phyloP scores from a whole-genome alignment of 2,888 invertebrate genomes.

The Orthosia cruda region DNA sequence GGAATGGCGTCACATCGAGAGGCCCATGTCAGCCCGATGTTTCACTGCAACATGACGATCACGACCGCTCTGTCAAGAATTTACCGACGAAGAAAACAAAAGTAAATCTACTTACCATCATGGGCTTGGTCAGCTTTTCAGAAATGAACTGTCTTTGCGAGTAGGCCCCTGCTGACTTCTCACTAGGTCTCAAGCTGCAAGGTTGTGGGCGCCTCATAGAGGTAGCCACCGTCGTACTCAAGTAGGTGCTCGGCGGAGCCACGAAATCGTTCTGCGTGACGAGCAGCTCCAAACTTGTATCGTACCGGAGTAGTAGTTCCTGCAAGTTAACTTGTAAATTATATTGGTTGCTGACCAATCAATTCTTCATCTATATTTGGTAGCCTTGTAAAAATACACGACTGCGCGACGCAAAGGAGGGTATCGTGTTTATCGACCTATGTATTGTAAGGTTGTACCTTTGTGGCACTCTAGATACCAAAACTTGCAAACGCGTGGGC shows the following conservation, averaged over 20 bases:
- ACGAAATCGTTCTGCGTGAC: conserved; percentile 53
- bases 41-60: too few relatives aligned
- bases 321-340: conserved; percentile 44
- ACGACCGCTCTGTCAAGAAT: too few relatives aligned
- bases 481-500: too few relatives aligned
- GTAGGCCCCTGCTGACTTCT: conserved; percentile 74
- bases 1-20: too few relatives aligned
- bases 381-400: too few relatives aligned
- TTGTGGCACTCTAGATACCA: too few relatives aligned
- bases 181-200: conserved; percentile 73
- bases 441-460: too few relatives aligned
- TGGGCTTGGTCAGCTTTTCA: conserved; percentile 71
- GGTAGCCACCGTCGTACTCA: conserved; percentile 61
- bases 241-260: conserved; percentile 53
- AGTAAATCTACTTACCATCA: conserved; percentile 59
- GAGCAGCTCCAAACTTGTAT: conserved; percentile 72
- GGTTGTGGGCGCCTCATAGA: conserved; percentile 50
- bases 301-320: conserved; percentile 80
- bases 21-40: too few relatives aligned
- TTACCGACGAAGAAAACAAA: not conserved
- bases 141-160: conserved; percentile 75
- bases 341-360: too few relatives aligned
- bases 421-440: too few relatives aligned
- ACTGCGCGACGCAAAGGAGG: too few relatives aligned
- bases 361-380: too few relatives aligned